Base-by-base conservation (phyloP, 1,140 invertebrate species). In the Eubasilissa regina region DNA sequence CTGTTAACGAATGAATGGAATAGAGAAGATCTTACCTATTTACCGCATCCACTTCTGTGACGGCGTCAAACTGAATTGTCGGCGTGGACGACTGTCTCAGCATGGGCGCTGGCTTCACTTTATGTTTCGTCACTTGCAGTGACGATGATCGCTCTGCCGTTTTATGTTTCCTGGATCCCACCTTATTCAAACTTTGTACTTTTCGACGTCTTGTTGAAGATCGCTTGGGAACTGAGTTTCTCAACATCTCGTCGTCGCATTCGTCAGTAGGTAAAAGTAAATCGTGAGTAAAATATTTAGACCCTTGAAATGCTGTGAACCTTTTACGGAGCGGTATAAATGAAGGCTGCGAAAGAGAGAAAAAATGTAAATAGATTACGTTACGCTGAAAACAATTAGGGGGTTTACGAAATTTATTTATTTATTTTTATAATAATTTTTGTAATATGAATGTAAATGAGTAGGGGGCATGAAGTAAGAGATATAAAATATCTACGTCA, bases 191-290 rank as follows among this genome's bases (percentile, higher is more conserved):
- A 58, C 25, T 58, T 25, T 73, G 70, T 4, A 43, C 44, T 45
- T 73, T 82, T 25, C 55, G 25, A 4, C 76, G 56, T 64, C 75
- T 74, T 10, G 75, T 77, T n/a, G 81, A 82, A 19, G 58, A 55
- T 60, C 81, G 51, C 56, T 80, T 82, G 0, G 81, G 72, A 58
- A 64, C 53, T 6, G 81, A 75, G 47, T 21, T 78, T 13, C 81
- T 68, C n/a, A 82, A 66, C 12, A 77, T 35, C 15, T 82, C 81
- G 35, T 82, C 81, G 44, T 80, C 88, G 80, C 91, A 92, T 81
- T 93, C 92, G 75, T 93, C 92, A 9, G 89, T 90, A 3, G 92
- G 90, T 13, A 93, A 84, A 11, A 90, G 90, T 25, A 92, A 87
- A 82, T 93, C 92, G 78, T 92, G 91, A 17, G 91, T 90, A 53